Evolutionary conservation across 2,888 invertebrate species (phyloP), one percentile per base, ranked within the genome.

Genomic region (Athetis lepigone): DNA sequence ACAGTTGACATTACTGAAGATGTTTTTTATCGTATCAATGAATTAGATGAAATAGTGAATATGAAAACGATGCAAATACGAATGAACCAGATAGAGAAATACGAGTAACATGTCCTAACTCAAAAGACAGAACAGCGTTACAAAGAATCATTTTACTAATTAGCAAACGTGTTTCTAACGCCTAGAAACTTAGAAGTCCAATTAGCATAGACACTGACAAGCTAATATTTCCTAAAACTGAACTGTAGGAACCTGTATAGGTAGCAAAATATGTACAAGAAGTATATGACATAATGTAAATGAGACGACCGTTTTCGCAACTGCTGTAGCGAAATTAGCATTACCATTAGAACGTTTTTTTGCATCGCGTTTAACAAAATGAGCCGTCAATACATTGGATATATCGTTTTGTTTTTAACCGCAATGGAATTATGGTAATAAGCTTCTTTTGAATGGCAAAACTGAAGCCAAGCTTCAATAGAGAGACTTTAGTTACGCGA

Each of bases 271-370:
- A 85, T 83, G 89, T 85, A 87, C 88, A 88, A 89, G 85, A 85
- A 82, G 84, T 83, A 88, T 90, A 90, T 89, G 90, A 91, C 91
- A 91, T 86, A 86, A 94, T 94, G 93, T 86, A 89, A 93, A 94
- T 93, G 84, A 92, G 89, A 47, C 81, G 78, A 80, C 85, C 81
- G 85, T 89, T 91, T 90, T 89, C 88, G 88, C 87, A 90, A 89
- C 87, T 76, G 84, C 85, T 85, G 64, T 70, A 81, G 78, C 85
- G 71, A 83, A 86, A 92, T 92, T 94, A 89, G 89, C 89, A 92
- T 90, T 87, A 85, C 87, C 84, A 90, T 91, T 90, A 87, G 79
- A 76, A 80, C 81, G 87, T 89, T 89, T 93, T 93, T 93, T 92
- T 88, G 86, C 83, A 82, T 51, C 33, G 65, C 59, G 45, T 66